These are phyloP conservation scores for Notechis scutatus DNA, from an alignment of 2,113 vertebrate genomes.

Conservation along the genomic window DNA sequence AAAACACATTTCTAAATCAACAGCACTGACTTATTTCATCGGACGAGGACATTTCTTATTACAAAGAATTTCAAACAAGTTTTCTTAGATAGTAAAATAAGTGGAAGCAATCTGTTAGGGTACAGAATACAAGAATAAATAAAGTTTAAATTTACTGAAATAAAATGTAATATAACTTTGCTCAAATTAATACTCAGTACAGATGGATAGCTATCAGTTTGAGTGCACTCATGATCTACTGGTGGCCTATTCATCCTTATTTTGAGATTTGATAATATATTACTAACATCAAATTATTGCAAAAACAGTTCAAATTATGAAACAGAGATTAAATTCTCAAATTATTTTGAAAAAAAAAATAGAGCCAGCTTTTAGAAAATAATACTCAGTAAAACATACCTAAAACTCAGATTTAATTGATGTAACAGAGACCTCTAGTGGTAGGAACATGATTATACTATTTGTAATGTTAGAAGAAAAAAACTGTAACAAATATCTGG, in stretches of 20 bases:
- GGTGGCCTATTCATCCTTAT: neutral
- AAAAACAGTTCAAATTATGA: neutral
- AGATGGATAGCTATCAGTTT: neutral
- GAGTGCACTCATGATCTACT: neutral
- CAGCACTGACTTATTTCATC: neutral
- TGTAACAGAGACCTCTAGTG: constrained; percentile 70
- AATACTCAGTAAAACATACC: neutral
- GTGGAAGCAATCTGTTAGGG: neutral
- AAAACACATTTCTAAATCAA: neutral
- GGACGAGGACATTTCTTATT: neutral
- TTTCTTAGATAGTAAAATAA: neutral
- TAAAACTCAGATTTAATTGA: constrained; percentile 35
- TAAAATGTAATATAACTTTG: neutral
- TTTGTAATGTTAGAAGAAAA: neutral
- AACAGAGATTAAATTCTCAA: neutral
- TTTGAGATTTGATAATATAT: neutral
- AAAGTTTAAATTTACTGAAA: neutral
- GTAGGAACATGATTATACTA: neutral
- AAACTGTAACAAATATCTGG: neutral
- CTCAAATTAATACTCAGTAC: neutral
- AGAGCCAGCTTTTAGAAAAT: neutral
- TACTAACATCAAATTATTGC: neutral
- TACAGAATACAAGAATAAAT: neutral
- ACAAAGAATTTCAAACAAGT: neutral
- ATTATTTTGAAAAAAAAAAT: neutral